A percentile compares a stretch with the other conserved stretches of the same genome.
These are phyloP conservation scores for Pomphorhynchus laevis DNA, from an alignment of 1,140 invertebrate species.

Conservation along the genomic window DNA sequence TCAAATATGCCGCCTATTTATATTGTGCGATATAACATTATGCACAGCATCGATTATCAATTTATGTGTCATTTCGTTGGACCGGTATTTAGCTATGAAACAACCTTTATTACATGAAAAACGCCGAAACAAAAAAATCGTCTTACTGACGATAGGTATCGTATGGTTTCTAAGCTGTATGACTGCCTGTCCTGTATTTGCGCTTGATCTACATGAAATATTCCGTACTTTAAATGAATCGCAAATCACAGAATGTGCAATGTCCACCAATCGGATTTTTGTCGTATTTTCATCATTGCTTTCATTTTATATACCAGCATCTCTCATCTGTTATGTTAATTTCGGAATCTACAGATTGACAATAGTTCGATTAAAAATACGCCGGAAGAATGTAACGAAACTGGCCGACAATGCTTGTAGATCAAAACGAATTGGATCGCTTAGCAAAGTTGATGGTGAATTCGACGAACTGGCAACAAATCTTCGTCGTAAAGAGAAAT, in stretches of 20 bases:
- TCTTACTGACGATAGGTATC: slow-evolving; percentile 46
- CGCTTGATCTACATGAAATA: slow-evolving; percentile 72
- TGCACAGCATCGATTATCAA: slow-evolving; percentile 84
- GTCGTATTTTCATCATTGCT: too few species aligned
- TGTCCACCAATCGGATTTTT: too few species aligned
- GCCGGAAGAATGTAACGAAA: slow-evolving; percentile 32
- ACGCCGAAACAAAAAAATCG: slow-evolving; percentile 56
- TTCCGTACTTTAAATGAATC: too few species aligned
- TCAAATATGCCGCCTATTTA: slow-evolving; percentile 52
- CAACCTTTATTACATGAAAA: slow-evolving; percentile 87
- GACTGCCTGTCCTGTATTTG: slow-evolving; percentile 49
- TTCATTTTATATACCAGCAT: too few species aligned
- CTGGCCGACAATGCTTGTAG: neutral
- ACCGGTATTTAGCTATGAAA: slow-evolving; percentile 40
- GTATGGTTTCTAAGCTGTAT: slow-evolving; percentile 42
- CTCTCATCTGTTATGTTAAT: too few species aligned
- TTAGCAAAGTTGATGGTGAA: neutral
- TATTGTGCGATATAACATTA: slow-evolving; percentile 72
- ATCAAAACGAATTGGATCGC: neutral
- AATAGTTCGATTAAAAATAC: slow-evolving; percentile 47
- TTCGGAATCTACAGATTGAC: too few species aligned
- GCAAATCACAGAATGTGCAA: too few species aligned
- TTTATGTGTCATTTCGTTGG: slow-evolving; percentile 62
- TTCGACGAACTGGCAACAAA: neutral
- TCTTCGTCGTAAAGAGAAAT: slow-evolving; percentile 55